Percentiles rank a stretch among this genome's conserved stretches.
Conservation (phyloP, 2,113 vertebrate genomes). For the Pituophis catenifer region DNA sequence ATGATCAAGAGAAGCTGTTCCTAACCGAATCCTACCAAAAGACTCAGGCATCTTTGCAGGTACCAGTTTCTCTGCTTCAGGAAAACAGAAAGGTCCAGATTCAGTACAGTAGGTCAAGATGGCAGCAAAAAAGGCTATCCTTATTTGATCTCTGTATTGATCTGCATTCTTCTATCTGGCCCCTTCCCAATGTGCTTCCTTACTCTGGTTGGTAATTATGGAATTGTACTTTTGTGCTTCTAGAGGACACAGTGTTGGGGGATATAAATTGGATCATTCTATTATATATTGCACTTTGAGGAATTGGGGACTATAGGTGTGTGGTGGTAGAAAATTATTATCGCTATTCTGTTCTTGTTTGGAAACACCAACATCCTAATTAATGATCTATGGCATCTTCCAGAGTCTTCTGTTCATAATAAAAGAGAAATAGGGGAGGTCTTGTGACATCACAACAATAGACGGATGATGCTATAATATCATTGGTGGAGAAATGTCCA, state of each 20-base stretch:
- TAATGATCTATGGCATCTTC: neutral
- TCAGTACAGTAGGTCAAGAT: neutral
- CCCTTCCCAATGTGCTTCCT: neutral
- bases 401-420: neutral
- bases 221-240: neutral
- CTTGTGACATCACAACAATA: neutral
- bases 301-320: neutral
- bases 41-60: conserved; percentile 68
- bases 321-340: neutral
- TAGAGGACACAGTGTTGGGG: neutral
- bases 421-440: neutral
- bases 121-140: neutral
- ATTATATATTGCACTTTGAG: neutral
- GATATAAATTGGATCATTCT: neutral
- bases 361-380: neutral
- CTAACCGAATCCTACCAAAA: conserved; percentile 69
- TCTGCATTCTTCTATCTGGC: neutral
- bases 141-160: neutral
- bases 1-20: conserved; percentile 71
- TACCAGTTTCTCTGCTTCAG: conserved; percentile 8
- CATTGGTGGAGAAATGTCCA: neutral
- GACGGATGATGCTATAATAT: neutral
- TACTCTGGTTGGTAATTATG: neutral
- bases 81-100: neutral
- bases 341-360: neutral